Evolutionary conservation across 2,113 vertebrate species (phyloP), one percentile per base, ranked within the genome.

Genomic region (Heterotis niloticus): DNA sequence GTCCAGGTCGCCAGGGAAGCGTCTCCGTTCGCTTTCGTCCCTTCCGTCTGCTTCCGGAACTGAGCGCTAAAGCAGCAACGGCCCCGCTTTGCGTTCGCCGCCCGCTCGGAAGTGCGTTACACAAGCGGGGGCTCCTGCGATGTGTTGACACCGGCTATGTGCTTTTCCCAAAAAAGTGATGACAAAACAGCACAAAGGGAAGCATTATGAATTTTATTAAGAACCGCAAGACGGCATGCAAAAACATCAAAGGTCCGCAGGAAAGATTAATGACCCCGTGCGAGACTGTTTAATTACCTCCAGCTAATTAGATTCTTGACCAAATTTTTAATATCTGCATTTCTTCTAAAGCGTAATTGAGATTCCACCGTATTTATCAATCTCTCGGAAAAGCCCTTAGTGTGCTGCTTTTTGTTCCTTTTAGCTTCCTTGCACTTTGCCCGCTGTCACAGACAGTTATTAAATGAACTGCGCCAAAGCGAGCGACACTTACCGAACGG

Each of bases 271-370:
- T 98, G 98, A 98, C 98, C 98, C 95, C 92, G 92, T 93, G 96
- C 95, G 95, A 96, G 95, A 98, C 96, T 96, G 95, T 98, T 98
- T 99, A 99, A 99, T 99, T 99, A 99, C 97, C 95, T 96, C 93
- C 92, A 96, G 96, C 96, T 99, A 99, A 99, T 99, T 99, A 98
- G 96, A 99, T 99, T 98, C 97, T 98, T 99, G 96, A 99, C 98
- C 98, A 99, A 96, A 98, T 98, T 98, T 98, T 99, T 98, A 96
- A 98, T 99, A 99, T 98, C 96, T 98, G 95, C 95, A 92, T 97
- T 96, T 92, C 94, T 96, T 92, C 92, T 94, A 93, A 94, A 94
- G 94, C 94, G 92, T 98, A 97, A 97, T 97, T 97, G 96, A 98
- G 95, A 98, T 97, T 97, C 97, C 93, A 94, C 94, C 94, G 91